Percentiles rank a stretch among this genome's conserved stretches.
These are phyloP conservation scores for Coenonympha arcania DNA, from an alignment of 2,888 invertebrate species.

Conservation along the genomic window DNA sequence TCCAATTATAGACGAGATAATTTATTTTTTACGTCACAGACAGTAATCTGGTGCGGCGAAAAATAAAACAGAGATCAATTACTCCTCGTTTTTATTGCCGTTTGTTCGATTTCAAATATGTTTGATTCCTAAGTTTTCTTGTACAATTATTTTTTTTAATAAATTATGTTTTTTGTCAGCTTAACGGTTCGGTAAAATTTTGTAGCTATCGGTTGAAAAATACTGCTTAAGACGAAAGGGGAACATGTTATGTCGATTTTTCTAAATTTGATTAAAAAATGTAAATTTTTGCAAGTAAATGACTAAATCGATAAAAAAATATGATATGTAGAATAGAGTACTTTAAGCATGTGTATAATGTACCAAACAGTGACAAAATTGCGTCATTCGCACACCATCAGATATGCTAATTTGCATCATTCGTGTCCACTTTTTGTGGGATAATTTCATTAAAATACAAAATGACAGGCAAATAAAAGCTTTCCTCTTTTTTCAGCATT, in stretches of 20 bases:
- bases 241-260: no score
- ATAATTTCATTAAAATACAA: conserved; percentile 66
- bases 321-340: background rate
- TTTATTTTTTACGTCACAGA: conserved; percentile 51
- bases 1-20: conserved; percentile 52
- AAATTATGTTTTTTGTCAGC: background rate
- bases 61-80: conserved; percentile 38
- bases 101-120: conserved; percentile 27
- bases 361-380: conserved; percentile 22
- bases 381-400: conserved; percentile 53
- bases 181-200: no score
- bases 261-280: no score
- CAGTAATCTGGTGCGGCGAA: conserved; percentile 38
- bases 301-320: background rate
- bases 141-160: background rate
- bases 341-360: background rate
- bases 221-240: no score
- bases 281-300: no score
- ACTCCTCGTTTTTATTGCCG: conserved; percentile 34
- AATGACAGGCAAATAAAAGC: conserved; percentile 66
- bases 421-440: conserved; percentile 46
- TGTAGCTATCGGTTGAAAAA: no score
- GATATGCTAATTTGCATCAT: conserved; percentile 62
- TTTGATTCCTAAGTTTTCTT: conserved; percentile 17
- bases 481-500: conserved; percentile 50